A percentile compares a stretch with the other conserved stretches of the same genome.
phyloP scores from a whole-genome alignment of 1,140 invertebrate genomes.

The Epicauta chinensis region DNA sequence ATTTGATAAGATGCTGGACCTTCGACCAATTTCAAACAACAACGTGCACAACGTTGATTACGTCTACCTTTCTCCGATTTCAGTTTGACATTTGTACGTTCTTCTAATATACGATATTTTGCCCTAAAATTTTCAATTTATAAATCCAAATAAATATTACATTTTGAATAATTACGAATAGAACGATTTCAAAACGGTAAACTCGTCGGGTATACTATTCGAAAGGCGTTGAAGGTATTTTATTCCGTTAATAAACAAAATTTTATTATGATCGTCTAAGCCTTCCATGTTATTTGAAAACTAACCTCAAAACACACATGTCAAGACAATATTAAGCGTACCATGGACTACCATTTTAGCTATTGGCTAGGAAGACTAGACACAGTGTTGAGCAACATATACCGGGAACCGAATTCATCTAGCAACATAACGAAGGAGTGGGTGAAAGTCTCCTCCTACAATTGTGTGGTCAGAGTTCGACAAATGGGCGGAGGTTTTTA shows the following conservation, averaged over 20 bases:
- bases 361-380: too few relatives aligned
- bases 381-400: too few relatives aligned
- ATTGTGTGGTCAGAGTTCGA: too few relatives aligned
- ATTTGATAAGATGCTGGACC: neutral
- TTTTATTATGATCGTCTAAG: too few relatives aligned
- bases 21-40: slow-evolving; percentile 15
- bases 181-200: slow-evolving; percentile 8
- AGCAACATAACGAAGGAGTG: too few relatives aligned
- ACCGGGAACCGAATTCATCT: too few relatives aligned
- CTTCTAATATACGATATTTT: slow-evolving; percentile 20
- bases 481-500: too few relatives aligned
- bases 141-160: neutral
- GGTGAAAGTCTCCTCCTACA: too few relatives aligned
- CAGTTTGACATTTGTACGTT: slow-evolving; percentile 7
- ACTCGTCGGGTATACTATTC: neutral
- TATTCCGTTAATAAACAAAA: slow-evolving; percentile 5
- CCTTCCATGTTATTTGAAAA: too few relatives aligned
- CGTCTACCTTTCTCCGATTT: slow-evolving; percentile 4
- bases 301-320: too few relatives aligned
- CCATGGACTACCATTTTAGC: too few relatives aligned
- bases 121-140: slow-evolving; percentile 14
- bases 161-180: slow-evolving; percentile 7
- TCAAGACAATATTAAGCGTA: too few relatives aligned
- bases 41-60: slow-evolving; percentile 16
- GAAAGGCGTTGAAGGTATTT: slow-evolving; percentile 7